These are phyloP conservation scores for Sisyra terminalis DNA, from an alignment of 2,888 invertebrate genomes.

Conservation along the genomic window DNA sequence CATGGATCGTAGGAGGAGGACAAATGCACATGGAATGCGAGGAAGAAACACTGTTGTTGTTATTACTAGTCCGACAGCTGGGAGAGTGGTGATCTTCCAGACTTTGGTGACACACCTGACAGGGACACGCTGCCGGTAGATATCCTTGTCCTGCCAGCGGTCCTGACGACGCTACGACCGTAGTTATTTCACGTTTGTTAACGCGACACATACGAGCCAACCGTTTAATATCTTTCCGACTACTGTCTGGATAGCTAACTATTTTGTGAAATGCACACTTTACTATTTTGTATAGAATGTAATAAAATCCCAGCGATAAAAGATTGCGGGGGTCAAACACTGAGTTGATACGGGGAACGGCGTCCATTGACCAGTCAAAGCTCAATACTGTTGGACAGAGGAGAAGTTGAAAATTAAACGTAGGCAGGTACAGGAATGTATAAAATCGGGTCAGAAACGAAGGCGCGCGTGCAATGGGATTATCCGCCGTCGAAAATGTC, in stretches of 20 bases:
- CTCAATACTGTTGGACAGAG: constrained; percentile 76
- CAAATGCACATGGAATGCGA: constrained; percentile 26
- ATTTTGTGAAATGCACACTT: constrained; percentile 9
- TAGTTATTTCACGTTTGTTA: background rate
- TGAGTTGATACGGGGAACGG: constrained; percentile 71
- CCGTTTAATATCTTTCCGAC: too few relatives aligned
- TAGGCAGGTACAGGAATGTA: constrained; percentile 85
- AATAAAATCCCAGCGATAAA: constrained; percentile 59
- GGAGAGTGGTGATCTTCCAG: constrained; percentile 50
- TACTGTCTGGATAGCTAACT: constrained; percentile 7
- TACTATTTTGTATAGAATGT: constrained; percentile 19
- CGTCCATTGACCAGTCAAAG: constrained; percentile 99
- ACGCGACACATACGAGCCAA: too few relatives aligned
- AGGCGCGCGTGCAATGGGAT: constrained; percentile 82
- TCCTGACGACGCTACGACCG: constrained; percentile 2
- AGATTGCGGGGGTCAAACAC: constrained; percentile 67
- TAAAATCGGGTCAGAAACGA: constrained; percentile 64
- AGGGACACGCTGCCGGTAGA: constrained; percentile 28
- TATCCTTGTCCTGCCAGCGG: background rate
- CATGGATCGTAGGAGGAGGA: constrained; percentile 10
- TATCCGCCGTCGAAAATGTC: constrained; percentile 86
- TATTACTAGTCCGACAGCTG: constrained; percentile 52
- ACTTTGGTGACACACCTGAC: constrained; percentile 51
- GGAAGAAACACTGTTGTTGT: constrained; percentile 46
- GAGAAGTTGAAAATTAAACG: constrained; percentile 76